A percentile compares a stretch with the other conserved stretches of the same genome.
Conservation (phyloP, 2,888 invertebrate genomes). For the Apamea crenata region DNA sequence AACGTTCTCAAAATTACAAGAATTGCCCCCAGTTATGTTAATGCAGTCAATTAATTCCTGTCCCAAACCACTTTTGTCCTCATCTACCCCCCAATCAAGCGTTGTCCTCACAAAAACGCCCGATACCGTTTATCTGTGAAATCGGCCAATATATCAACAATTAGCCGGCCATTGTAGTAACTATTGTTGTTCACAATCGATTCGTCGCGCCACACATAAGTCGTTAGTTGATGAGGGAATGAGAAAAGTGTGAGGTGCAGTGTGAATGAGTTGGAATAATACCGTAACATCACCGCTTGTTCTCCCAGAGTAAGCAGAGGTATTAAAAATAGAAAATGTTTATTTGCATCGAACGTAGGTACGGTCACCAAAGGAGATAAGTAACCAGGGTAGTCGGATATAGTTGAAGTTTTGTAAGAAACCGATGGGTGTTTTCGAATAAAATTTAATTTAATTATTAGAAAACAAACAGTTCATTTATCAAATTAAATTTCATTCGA, state of each 20-base stretch:
- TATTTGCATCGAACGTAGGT: too few species aligned
- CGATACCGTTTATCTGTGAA: constrained; percentile 65
- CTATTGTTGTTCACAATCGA: constrained; percentile 80
- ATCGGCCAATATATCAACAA: constrained; percentile 75
- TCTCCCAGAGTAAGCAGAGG: neutral
- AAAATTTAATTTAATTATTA: too few species aligned
- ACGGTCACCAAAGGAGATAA: too few species aligned
- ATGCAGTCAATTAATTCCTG: too few species aligned
- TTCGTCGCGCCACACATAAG: constrained; percentile 77
- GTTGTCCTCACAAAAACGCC: constrained; percentile 60
- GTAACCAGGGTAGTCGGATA: too few species aligned
- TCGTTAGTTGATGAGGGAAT: constrained; percentile 32
- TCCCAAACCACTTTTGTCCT: constrained; percentile 62
- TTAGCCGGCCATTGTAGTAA: constrained; percentile 72
- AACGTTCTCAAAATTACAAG: too few species aligned
- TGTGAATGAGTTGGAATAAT: constrained; percentile 26
- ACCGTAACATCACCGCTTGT: neutral
- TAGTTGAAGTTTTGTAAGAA: too few species aligned
- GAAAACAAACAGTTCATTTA: too few species aligned
- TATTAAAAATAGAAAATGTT: too few species aligned
- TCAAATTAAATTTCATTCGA: too few species aligned
- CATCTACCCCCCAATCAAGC: constrained; percentile 74
- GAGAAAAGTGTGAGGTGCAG: constrained; percentile 23
- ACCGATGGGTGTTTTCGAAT: too few species aligned
- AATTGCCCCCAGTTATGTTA: too few species aligned